Evolutionary conservation across 2,888 invertebrate genomes (phyloP).

Genomic region (Pyrocoelia pectoralis): DNA sequence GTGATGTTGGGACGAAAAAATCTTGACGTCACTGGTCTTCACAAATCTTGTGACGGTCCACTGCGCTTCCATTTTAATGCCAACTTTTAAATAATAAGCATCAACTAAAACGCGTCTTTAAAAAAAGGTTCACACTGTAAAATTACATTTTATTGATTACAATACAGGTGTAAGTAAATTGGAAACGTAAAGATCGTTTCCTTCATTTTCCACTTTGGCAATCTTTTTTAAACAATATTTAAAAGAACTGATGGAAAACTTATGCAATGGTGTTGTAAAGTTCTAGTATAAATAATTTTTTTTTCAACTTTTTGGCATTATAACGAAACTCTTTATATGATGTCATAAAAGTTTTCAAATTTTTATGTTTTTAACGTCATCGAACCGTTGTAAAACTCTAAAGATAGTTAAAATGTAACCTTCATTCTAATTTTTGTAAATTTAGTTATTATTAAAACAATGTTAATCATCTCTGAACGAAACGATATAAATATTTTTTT

Average conservation of each 20-base stretch:
- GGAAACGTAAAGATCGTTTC: background rate
- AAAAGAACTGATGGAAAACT: background rate
- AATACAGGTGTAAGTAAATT: constrained; percentile 14
- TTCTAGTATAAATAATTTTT: constrained; percentile 12
- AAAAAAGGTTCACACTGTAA: constrained; percentile 15
- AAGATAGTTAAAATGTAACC: constrained; percentile 5
- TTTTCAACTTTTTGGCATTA: constrained; percentile 7
- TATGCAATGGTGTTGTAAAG: constrained; percentile 3
- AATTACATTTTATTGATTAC: constrained; percentile 16
- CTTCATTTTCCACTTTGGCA: too few species aligned
- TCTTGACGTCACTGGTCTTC: constrained; percentile 17
- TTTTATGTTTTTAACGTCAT: constrained; percentile 11
- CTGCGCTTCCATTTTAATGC: constrained; percentile 20
- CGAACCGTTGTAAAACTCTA: background rate
- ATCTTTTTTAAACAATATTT: background rate
- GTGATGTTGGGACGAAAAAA: constrained; percentile 2
- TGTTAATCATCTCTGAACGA: background rate
- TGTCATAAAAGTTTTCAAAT: constrained; percentile 11
- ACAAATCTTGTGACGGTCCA: constrained; percentile 23
- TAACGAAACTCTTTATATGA: background rate
- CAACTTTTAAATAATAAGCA: constrained; percentile 27
- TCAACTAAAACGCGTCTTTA: constrained; percentile 7
- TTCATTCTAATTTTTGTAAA: background rate
- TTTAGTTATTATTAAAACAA: constrained; percentile 2
- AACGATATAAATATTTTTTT: too few species aligned